Evolutionary conservation across 2,888 invertebrate genomes (phyloP).

Genomic region (Rotaria sp.): DNA sequence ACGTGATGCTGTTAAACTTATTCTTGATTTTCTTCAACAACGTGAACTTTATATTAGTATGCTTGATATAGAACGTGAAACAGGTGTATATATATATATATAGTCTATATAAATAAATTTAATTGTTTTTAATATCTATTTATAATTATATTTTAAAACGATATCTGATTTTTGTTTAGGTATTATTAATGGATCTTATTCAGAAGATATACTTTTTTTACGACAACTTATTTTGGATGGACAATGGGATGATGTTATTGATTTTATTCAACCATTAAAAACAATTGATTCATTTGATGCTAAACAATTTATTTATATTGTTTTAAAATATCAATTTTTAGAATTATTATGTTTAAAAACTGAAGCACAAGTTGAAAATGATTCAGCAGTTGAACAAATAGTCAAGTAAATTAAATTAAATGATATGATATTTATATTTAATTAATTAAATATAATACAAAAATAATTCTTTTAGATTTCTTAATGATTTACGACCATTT

Average conservation of each 20-base stretch:
- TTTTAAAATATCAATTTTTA: slow-evolving; percentile 83
- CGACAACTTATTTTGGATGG: slow-evolving; percentile 89
- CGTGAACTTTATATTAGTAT: slow-evolving; percentile 80
- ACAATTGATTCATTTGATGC: slow-evolving; percentile 68
- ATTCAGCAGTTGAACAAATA: slow-evolving; percentile 37
- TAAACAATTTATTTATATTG: slow-evolving; percentile 74
- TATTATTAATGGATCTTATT: slow-evolving; percentile 79
- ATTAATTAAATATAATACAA: background rate
- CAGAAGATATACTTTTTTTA: slow-evolving; percentile 84
- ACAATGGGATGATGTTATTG: slow-evolving; percentile 95
- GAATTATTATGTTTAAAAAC: slow-evolving; percentile 86
- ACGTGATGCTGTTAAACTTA: slow-evolving; percentile 59
- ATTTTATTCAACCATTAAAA: slow-evolving; percentile 86
- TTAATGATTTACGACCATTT: slow-evolving; percentile 77
- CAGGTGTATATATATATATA: too few relatives aligned
- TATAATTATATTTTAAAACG: background rate
- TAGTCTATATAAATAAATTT: background rate
- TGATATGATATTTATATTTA: background rate
- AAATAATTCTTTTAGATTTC: slow-evolving; percentile 43
- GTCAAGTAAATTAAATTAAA: slow-evolving; percentile 26
- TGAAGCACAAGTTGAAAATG: slow-evolving; percentile 59
- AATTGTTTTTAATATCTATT: background rate
- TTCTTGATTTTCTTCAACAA: slow-evolving; percentile 61
- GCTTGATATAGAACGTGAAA: slow-evolving; percentile 82
- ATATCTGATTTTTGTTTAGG: background rate